Conservation (phyloP, 2,888 invertebrate genomes). For the Chorisops tibialis region DNA sequence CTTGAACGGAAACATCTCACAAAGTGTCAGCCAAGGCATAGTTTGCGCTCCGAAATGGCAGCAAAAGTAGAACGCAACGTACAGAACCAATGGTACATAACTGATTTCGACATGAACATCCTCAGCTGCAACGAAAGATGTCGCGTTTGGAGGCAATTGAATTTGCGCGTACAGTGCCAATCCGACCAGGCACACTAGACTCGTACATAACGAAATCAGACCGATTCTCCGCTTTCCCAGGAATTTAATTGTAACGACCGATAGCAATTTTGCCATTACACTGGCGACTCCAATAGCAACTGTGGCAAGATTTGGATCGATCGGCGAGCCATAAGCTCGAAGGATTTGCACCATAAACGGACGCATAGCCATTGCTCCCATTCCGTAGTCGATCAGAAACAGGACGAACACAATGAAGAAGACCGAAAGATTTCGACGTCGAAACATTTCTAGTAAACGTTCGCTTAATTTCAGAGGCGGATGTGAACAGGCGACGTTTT, state of each 20-base stretch:
- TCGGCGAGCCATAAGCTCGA: slow-evolving; percentile 43
- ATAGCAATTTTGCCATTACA: slow-evolving; percentile 50
- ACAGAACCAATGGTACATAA: slow-evolving; percentile 43
- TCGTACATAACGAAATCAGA: slow-evolving; percentile 51
- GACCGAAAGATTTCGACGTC: slow-evolving; percentile 56
- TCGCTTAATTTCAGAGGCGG: slow-evolving; percentile 41
- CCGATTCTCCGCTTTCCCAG: slow-evolving; percentile 55
- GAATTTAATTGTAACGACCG: slow-evolving; percentile 51
- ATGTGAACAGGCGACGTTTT: slow-evolving; percentile 36
- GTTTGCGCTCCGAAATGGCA: slow-evolving; percentile 44
- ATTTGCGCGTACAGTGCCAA: slow-evolving; percentile 52
- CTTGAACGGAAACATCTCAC: slow-evolving; percentile 60
- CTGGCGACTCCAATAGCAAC: slow-evolving; percentile 55
- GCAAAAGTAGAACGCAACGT: slow-evolving; percentile 27
- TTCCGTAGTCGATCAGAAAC: slow-evolving; percentile 56
- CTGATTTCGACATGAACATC: slow-evolving; percentile 1
- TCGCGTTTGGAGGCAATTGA: slow-evolving; percentile 47
- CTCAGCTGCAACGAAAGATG: slow-evolving; percentile 50
- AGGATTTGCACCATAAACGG: slow-evolving; percentile 59
- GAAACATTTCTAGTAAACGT: slow-evolving; percentile 47
- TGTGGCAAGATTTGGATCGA: slow-evolving; percentile 52
- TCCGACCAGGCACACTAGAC: slow-evolving; percentile 49
- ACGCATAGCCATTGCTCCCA: slow-evolving; percentile 53
- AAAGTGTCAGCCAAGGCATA: slow-evolving; percentile 57
- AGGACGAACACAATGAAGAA: slow-evolving; percentile 55